Evolutionary conservation across 2,888 invertebrate genomes (phyloP), one percentile per base, ranked within the genome.

Genomic region (Meliscaeva auricollis): DNA sequence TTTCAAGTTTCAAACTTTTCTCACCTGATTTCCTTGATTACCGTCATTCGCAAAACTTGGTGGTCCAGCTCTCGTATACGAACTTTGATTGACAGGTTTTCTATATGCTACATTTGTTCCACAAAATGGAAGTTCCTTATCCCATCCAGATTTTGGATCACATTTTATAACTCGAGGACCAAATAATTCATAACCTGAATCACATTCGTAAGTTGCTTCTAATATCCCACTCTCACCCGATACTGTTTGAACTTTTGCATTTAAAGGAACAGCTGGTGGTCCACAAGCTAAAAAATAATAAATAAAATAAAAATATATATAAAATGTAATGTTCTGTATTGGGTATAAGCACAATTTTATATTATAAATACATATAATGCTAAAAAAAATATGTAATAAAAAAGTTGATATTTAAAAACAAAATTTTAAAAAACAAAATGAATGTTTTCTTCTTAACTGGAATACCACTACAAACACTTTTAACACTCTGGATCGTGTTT

Each of bases 81-180:
- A 97, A 70, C 98, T 98, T 92, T 98, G 97, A 92, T 98, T 98
- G 0, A 97, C 96, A 1, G 98, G 98, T 91, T 97, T 97, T 66
- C 97, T 94, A 89, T 95, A 96, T 1, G 96, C 97, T 11, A 97
- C 96, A 92, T 97, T 97, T 32, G 96, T 96, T 95, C 97, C 97
- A 91, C 97, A 97, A 91, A 97, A 97, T 32, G 97, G 97, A 64
- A 96, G 92, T 56, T 97, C 97, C 7, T 95, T 95, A 35, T 95
- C 95, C 97, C 97, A 97, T 89, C 94, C 94, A 48, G 95, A 96
- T 72, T 94, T 93, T 54, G 94, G 91, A 69, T 95, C 95, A 92
- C 97, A 97, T 81, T 95, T 94, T 81, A 95, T 92, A 87, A 94
- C 94, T 32, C 94, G 93, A 13, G 95, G 93, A 2, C 98, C 98